Evolutionary conservation across 37 sponge, comb jelly and placozoan genomes (phyloP), one percentile per base, ranked within the genome.

Genomic region (Geodia barretti): DNA sequence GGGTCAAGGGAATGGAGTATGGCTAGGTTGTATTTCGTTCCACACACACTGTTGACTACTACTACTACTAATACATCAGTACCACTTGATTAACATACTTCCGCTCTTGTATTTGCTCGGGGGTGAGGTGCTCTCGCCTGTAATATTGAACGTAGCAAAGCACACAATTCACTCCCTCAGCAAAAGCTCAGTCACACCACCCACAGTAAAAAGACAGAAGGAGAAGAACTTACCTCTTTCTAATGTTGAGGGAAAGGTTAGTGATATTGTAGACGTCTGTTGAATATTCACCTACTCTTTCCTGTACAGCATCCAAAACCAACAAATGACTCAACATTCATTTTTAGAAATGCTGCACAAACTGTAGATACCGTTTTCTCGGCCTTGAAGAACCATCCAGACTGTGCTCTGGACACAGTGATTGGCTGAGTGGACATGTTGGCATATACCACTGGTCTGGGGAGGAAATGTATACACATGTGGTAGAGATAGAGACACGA

Each of bases 351-450:
- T 47, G 54, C 54, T 47, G 7, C 54, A 47, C 14, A 17, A 17
- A 47, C 14, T 47, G 54, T 47, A 47, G 54, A 17, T 36, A 91
- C 92, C 8, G 80, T 79, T 59, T 85, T 93, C 60, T 93, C 88
- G 5, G 36, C 62, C 43, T 58, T 82, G 83, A 91, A 92, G 79
- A 92, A 88, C 89, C 85, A 94, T 2, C 97, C 97, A 1, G 73
- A 39, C 77, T 93, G 94, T 59, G 90, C 90, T 63, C 94, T 66
- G 39, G 77, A 73, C 39, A 96, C 89, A 9, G 71, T 64, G 74
- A 96, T 91, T 66, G 94, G 97, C 69, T 91, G 58, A 4, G 97
- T 93, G 73, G 94, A 91, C 86, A 93, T 91, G 82, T 93, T 90
- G 77, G 91, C 94, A 69, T 94, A 96, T 29, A 88, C 83, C n/a